phyloP scores from a whole-genome alignment of 2,888 invertebrate species.

The Celastrina argiolus region DNA sequence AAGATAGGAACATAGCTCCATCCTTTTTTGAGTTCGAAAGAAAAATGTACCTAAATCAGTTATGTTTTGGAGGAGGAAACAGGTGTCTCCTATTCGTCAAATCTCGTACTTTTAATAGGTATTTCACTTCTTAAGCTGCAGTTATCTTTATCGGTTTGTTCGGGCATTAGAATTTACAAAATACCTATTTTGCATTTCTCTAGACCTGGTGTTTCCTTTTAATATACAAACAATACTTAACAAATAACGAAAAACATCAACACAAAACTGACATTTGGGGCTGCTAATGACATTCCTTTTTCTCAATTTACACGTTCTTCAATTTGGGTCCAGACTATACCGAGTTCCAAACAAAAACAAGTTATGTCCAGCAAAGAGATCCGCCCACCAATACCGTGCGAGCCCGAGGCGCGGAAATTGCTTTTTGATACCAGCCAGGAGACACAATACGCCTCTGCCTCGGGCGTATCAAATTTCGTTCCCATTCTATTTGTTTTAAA shows the following conservation, averaged over 20 bases:
- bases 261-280: no score
- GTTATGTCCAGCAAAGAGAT: constrained; percentile 37
- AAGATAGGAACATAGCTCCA: no score
- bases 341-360: constrained; percentile 29
- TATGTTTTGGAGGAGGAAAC: no score
- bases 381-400: constrained; percentile 35
- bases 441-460: constrained; percentile 39
- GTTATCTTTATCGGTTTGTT: no score
- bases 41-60: no score
- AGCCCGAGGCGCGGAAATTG: constrained; percentile 68
- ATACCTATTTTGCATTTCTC: no score
- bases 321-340: neutral
- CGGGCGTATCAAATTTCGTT: constrained; percentile 39
- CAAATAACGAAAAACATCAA: neutral
- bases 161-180: no score
- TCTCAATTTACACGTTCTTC: neutral
- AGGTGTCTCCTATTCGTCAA: no score
- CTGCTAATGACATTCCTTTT: neutral
- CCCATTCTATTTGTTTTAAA: constrained; percentile 9
- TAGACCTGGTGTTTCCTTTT: no score
- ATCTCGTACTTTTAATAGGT: no score
- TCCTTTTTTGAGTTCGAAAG: no score
- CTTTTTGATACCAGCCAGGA: constrained; percentile 42
- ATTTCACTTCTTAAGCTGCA: no score
- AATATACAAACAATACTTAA: neutral